Evolutionary conservation across 2,113 vertebrate species (phyloP).

Genomic region (Halichoerus grypus): DNA sequence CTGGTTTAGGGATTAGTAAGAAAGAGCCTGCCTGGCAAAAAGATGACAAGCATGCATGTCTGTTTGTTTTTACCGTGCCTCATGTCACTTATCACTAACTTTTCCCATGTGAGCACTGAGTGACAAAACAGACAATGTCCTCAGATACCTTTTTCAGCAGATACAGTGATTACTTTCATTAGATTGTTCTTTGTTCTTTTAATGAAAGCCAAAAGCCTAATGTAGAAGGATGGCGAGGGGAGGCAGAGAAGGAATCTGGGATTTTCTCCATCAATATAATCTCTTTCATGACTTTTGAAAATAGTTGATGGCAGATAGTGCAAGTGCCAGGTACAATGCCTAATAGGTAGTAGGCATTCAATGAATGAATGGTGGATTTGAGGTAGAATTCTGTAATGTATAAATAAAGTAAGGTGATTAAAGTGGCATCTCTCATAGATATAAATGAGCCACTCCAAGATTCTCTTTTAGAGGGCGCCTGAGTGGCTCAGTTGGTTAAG

Average conservation of each 20-base stretch:
- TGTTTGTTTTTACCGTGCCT: neutral
- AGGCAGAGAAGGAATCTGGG: neutral
- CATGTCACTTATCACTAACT: neutral
- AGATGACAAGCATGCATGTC: neutral
- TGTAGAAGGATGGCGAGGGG: neutral
- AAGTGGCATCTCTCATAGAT: neutral
- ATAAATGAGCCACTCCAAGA: neutral
- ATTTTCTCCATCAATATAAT: neutral
- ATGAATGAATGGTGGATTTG: neutral
- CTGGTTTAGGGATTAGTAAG: neutral
- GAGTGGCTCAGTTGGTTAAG: no score
- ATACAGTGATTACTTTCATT: neutral
- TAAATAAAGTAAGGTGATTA: neutral
- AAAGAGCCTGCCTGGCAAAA: neutral
- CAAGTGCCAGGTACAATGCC: neutral
- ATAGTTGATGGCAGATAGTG: neutral
- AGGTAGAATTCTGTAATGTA: neutral
- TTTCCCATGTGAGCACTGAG: neutral
- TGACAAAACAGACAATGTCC: neutral
- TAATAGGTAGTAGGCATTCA: neutral
- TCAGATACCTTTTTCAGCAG: neutral
- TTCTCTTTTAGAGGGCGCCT: neutral
- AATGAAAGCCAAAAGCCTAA: constrained; percentile 1
- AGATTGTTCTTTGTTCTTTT: neutral
- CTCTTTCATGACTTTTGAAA: constrained; percentile 4